Percentiles rank a stretch among this genome's conserved stretches.
These are phyloP conservation scores for Mythimna lalbum DNA, from an alignment of 2,888 invertebrate genomes.

Conservation along the genomic window DNA sequence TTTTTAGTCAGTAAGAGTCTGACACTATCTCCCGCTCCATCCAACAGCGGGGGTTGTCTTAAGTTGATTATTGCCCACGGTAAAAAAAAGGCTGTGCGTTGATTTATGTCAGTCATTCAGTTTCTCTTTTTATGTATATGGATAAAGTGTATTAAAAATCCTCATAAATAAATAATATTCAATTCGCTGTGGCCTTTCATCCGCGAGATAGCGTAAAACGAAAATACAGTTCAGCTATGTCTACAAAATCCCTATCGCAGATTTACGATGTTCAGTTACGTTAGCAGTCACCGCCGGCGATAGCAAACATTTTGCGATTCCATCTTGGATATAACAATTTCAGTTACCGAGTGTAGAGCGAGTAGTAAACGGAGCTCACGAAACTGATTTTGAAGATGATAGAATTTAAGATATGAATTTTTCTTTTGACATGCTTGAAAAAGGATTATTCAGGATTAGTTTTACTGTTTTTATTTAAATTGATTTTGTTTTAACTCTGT, in stretches of 20 bases:
- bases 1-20: too few relatives aligned
- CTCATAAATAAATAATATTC: slow-evolving; percentile 21
- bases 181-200: slow-evolving; percentile 23
- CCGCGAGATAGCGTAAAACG: slow-evolving; percentile 3
- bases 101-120: too few relatives aligned
- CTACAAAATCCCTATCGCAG: slow-evolving; percentile 55
- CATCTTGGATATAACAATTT: slow-evolving; percentile 50
- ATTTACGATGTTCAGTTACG: slow-evolving; percentile 60
- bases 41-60: too few relatives aligned
- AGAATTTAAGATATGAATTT: slow-evolving; percentile 37
- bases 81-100: too few relatives aligned
- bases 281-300: slow-evolving; percentile 38
- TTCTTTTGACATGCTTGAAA: slow-evolving; percentile 2
- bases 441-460: slow-evolving; percentile 1
- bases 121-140: too few relatives aligned
- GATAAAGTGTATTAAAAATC: not conserved
- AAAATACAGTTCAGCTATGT: slow-evolving; percentile 43
- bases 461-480: too few relatives aligned
- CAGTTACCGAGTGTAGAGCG: slow-evolving; percentile 49
- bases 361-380: slow-evolving; percentile 53
- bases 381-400: slow-evolving; percentile 47
- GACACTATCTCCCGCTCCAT: too few relatives aligned
- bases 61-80: too few relatives aligned
- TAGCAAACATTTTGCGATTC: slow-evolving; percentile 60
- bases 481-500: too few relatives aligned